Percentiles rank a stretch among this genome's conserved stretches.
These are phyloP conservation scores for Agrilus biguttatus DNA, from an alignment of 2,888 invertebrate genomes.

Conservation along the genomic window DNA sequence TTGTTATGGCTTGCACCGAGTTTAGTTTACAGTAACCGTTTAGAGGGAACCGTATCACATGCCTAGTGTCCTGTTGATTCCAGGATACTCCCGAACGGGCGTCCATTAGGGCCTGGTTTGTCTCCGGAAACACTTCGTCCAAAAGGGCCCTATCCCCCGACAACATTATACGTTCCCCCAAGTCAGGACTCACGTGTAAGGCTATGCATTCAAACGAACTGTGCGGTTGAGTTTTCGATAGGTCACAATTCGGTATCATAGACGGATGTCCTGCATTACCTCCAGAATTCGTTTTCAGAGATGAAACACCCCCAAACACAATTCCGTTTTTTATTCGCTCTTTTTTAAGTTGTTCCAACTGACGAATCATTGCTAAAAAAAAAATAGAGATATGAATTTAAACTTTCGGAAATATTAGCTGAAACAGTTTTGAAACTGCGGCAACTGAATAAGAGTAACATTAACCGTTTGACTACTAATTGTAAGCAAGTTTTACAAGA, in stretches of 20 bases:
- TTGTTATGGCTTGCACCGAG: conserved; percentile 75
- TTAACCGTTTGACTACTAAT: too few relatives aligned
- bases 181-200: conserved; percentile 64
- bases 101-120: conserved; percentile 66
- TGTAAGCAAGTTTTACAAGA: too few relatives aligned
- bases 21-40: conserved; percentile 83
- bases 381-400: too few relatives aligned
- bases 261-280: conserved; percentile 15
- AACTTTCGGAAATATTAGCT: background rate
- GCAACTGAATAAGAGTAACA: too few relatives aligned
- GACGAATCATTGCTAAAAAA: conserved; percentile 53
- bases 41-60: conserved; percentile 71
- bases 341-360: conserved; percentile 58
- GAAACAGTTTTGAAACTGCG: background rate
- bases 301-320: conserved; percentile 10
- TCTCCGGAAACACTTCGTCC: conserved; percentile 64
- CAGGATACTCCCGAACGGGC: conserved; percentile 64
- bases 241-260: conserved; percentile 14
- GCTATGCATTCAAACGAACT: conserved; percentile 63
- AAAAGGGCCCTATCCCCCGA: conserved; percentile 65
- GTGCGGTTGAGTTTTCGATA: conserved; percentile 16
- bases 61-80: conserved; percentile 64
- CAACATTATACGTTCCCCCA: conserved; percentile 68
- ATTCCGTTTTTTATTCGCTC: conserved; percentile 47
- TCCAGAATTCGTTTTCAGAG: conserved; percentile 7